Percentiles rank a stretch among this genome's conserved stretches.
Conservation (phyloP, 2,113 vertebrate genomes). For the Anhinga rufa region DNA sequence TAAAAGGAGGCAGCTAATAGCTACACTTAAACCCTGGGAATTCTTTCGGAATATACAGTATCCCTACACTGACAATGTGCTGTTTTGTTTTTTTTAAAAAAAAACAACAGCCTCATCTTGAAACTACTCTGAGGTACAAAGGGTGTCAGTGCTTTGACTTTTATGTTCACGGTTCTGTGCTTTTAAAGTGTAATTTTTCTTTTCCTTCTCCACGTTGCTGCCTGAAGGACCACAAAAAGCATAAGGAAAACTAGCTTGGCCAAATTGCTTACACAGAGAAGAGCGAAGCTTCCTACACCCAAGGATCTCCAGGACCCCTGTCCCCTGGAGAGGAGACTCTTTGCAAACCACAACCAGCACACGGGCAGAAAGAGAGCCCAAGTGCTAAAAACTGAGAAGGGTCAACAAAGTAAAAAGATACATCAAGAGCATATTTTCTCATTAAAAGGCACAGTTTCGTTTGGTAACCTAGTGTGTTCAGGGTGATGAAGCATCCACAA, state of each 20-base stretch:
- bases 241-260: neutral
- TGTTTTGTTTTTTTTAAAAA: neutral
- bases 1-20: conserved; percentile 1
- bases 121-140: neutral
- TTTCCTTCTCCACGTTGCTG: neutral
- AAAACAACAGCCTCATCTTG: neutral
- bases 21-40: neutral
- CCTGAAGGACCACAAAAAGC: neutral
- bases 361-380: neutral
- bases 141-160: neutral
- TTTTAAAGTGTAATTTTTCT: neutral
- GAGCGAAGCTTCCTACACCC: neutral
- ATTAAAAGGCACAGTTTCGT: neutral
- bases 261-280: neutral
- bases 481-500: neutral
- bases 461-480: neutral
- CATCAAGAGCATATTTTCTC: neutral
- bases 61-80: neutral
- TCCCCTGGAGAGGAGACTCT: neutral
- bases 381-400: neutral
- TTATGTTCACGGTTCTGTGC: neutral
- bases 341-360: neutral
- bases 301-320: neutral
- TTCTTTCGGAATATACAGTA: neutral
- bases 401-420: neutral